These are phyloP conservation scores for Anser cygnoides DNA, from an alignment of 2,113 vertebrate species.

Conservation along the genomic window DNA sequence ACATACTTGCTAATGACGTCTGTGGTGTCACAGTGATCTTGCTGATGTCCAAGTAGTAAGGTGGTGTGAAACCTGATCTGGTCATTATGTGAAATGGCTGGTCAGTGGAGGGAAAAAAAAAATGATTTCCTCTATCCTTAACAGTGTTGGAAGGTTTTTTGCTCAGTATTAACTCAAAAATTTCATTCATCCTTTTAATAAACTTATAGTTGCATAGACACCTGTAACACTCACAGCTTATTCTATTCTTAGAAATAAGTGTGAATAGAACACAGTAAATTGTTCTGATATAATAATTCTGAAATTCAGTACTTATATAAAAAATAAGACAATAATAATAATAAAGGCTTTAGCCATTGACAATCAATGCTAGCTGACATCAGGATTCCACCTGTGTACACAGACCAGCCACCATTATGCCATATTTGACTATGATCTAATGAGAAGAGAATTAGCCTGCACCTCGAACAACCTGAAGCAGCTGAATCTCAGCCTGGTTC, in stretches of 20 bases:
- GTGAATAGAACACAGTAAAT: not conserved
- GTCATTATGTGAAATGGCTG: constrained; percentile 27
- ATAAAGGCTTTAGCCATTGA: not conserved
- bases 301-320: not conserved
- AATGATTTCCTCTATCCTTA: not conserved
- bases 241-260: not conserved
- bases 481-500: constrained; percentile 28
- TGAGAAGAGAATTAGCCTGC: not conserved
- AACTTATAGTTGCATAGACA: not conserved
- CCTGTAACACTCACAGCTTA: not conserved
- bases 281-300: not conserved
- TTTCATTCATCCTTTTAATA: not conserved
- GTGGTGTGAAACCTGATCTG: not conserved
- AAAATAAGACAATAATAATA: not conserved
- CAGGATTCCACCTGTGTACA: not conserved
- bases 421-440: rapidly evolving
- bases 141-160: not conserved
- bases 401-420: not conserved
- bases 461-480: not conserved
- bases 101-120: not conserved
- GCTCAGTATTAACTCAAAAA: not conserved
- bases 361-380: not conserved
- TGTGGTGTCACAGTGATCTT: not conserved
- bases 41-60: not conserved
- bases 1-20: constrained; percentile 23